These are phyloP conservation scores for Empis stercorea DNA, from an alignment of 2,888 invertebrate genomes.

Conservation along the genomic window DNA sequence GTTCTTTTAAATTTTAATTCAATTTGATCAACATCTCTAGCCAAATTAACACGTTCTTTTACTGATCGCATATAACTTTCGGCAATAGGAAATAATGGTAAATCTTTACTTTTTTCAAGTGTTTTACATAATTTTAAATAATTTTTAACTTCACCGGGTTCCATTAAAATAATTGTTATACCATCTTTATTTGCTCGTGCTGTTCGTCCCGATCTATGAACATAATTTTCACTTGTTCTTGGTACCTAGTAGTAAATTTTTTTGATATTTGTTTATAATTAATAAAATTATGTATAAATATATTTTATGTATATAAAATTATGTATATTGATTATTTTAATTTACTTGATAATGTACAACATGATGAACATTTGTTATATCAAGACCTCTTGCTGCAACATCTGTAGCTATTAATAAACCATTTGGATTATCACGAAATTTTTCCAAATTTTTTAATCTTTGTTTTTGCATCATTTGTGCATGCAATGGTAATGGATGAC, in stretches of 20 bases:
- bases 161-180: slow-evolving; percentile 81
- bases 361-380: slow-evolving; percentile 86
- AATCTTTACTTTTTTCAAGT: slow-evolving; percentile 71
- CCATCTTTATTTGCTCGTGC: slow-evolving; percentile 83
- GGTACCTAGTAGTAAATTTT: too few species aligned
- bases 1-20: slow-evolving; percentile 51
- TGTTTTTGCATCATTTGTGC: slow-evolving; percentile 91
- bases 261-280: too few species aligned
- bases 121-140: slow-evolving; percentile 74
- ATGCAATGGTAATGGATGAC: slow-evolving; percentile 64
- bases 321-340: neutral
- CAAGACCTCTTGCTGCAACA: slow-evolving; percentile 93
- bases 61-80: slow-evolving; percentile 46
- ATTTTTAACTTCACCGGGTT: slow-evolving; percentile 67
- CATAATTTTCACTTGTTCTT: slow-evolving; percentile 87
- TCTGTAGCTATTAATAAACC: slow-evolving; percentile 85
- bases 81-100: slow-evolving; percentile 71
- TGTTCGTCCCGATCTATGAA: slow-evolving; percentile 93
- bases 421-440: slow-evolving; percentile 56
- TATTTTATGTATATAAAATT: too few species aligned
- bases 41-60: slow-evolving; percentile 60
- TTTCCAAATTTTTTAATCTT: slow-evolving; percentile 84
- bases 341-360: slow-evolving; percentile 81
- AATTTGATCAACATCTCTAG: slow-evolving; percentile 65
- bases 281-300: too few species aligned